Evolutionary conservation across 2,113 vertebrate genomes (phyloP).

Genomic region (Siniperca chuatsi): DNA sequence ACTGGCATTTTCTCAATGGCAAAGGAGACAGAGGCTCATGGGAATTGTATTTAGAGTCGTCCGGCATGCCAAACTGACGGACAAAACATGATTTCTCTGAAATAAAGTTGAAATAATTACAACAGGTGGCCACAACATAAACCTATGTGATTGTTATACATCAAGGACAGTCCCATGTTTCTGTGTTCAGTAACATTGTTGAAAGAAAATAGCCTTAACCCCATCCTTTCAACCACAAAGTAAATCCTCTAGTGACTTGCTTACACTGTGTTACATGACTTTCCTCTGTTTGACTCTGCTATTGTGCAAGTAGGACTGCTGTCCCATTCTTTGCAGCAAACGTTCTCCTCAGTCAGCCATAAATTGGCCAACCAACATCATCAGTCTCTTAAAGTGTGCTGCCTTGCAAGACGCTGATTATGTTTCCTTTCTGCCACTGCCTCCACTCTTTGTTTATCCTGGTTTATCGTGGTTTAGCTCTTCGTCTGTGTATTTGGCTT

Average conservation of each 20-base stretch:
- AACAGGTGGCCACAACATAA: not conserved
- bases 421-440: conserved; percentile 6
- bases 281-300: not conserved
- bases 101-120: not conserved
- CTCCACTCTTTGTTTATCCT: conserved; percentile 46
- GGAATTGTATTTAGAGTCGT: not conserved
- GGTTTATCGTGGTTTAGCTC: conserved; percentile 34
- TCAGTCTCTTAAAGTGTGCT: not conserved
- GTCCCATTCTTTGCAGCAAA: not conserved
- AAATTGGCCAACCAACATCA: conserved; percentile 1
- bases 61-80: not conserved
- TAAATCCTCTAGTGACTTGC: conserved; percentile 2
- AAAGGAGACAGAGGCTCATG: not conserved
- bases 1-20: not conserved
- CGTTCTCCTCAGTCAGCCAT: not conserved
- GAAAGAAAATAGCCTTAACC: not conserved
- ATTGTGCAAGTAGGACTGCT: not conserved
- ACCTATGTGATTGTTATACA: not conserved
- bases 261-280: not conserved
- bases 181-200: not conserved
- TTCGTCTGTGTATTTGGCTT: conserved; percentile 45
- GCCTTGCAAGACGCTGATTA: not conserved
- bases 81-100: not conserved
- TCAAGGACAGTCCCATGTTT: not conserved
- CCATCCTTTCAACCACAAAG: conserved; percentile 11